These are phyloP conservation scores for Lepus americanus DNA, from an alignment of 2,113 vertebrate genomes.

Conservation along the genomic window DNA sequence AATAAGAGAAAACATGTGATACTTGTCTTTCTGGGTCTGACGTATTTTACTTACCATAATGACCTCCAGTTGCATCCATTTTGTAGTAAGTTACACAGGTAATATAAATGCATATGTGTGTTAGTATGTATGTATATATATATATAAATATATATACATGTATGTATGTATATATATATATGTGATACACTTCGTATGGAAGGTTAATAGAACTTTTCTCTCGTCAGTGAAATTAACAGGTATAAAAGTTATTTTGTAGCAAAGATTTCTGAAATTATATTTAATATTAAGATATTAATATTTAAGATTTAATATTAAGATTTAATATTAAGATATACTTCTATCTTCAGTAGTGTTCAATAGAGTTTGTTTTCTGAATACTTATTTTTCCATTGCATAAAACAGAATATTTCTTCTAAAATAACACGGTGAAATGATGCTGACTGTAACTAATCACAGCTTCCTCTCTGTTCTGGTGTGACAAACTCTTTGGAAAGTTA, in stretches of 20 bases:
- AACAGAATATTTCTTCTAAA: slow-evolving; percentile 17
- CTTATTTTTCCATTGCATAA: slow-evolving; percentile 36
- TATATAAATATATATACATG: neutral
- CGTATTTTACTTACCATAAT: too few relatives aligned
- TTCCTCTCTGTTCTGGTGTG: neutral
- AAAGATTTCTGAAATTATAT: neutral
- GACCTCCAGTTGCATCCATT: too few relatives aligned
- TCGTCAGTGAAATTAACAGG: neutral
- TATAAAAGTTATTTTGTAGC: neutral
- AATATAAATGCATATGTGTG: neutral
- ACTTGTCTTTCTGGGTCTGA: too few relatives aligned
- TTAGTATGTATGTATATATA: neutral
- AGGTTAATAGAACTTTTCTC: slow-evolving; percentile 17
- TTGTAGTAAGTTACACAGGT: neutral
- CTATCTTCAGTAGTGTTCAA: slow-evolving; percentile 27
- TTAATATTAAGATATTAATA: slow-evolving; percentile 54
- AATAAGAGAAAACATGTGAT: too few relatives aligned
- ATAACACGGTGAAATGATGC: slow-evolving; percentile 24
- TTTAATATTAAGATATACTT: slow-evolving; percentile 57
- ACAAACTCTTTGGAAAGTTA: slow-evolving; percentile 32
- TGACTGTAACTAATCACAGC: neutral
- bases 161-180: neutral
- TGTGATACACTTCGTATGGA: neutral
- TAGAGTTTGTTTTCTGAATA: slow-evolving; percentile 41
- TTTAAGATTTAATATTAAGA: too few relatives aligned